phyloP scores from a whole-genome alignment of 2,113 vertebrate genomes.

The Labrus mixtus region DNA sequence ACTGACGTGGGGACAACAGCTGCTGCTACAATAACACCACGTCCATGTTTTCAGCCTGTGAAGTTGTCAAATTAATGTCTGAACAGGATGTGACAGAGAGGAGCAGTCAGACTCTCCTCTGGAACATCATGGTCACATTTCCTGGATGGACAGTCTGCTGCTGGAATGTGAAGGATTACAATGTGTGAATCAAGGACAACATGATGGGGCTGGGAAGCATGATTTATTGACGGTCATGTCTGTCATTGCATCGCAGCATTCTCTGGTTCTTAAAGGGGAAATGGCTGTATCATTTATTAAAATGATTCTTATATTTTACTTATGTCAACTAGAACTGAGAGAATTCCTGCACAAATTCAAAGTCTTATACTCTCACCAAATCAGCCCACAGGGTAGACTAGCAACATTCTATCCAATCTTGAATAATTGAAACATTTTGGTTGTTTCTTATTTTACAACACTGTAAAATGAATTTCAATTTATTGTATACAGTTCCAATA shows the following conservation, averaged over 20 bases:
- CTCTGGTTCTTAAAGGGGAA: not conserved
- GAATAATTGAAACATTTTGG: no score
- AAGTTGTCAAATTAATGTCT: not conserved
- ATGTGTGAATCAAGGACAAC: not conserved
- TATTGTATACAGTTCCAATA: no score
- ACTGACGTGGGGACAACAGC: not conserved
- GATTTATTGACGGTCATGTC: not conserved
- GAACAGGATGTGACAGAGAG: constrained; percentile 44
- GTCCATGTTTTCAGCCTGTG: not conserved
- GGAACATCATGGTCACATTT: constrained; percentile 47
- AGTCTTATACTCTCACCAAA: no score
- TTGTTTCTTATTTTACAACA: no score
- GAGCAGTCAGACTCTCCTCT: constrained; percentile 28
- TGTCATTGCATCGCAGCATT: not conserved
- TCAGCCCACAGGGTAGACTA: no score
- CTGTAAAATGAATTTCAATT: no score
- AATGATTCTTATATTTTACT: not conserved
- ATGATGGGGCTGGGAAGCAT: not conserved
- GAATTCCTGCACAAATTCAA: no score
- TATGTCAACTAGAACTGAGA: not conserved
- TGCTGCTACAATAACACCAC: constrained; percentile 2
- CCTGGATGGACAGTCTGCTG: constrained; percentile 33
- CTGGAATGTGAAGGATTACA: not conserved
- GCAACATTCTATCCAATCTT: no score
- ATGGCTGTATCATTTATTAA: no score